Conservation (phyloP, 2,797 vertebrate species). For the Threskiornis aethiopicus region DNA sequence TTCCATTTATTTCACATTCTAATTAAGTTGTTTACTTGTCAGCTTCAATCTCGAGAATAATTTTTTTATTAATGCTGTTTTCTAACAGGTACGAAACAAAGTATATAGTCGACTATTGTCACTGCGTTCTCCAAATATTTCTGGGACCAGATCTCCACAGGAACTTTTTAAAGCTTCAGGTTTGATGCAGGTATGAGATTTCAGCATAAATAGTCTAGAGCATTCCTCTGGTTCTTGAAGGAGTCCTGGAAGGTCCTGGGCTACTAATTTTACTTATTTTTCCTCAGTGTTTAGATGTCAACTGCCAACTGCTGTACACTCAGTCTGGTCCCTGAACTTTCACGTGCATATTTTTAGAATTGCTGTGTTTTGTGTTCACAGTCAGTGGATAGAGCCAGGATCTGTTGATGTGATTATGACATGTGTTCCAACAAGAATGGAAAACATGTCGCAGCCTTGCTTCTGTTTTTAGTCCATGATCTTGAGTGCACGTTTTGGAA, state of each 20-base stretch:
- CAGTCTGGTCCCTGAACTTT: not conserved
- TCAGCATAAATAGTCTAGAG: not conserved
- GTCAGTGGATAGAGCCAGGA: not conserved
- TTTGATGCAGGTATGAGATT: slow-evolving; percentile 86
- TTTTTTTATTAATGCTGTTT: not conserved
- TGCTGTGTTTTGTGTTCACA: not conserved
- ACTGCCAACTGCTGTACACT: not conserved
- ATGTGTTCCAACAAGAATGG: not conserved
- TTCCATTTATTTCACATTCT: not conserved
- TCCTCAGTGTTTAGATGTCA: not conserved
- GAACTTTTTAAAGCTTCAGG: slow-evolving; percentile 94
- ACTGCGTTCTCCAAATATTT: slow-evolving; percentile 87
- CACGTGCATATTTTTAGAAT: not conserved
- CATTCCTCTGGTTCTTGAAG: not conserved
- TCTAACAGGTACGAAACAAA: slow-evolving; percentile 88
- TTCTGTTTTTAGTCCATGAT: not conserved
- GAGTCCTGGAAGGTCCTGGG: not conserved
- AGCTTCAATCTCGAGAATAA: not conserved
- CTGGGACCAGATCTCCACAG: slow-evolving; percentile 91
- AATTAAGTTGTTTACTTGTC: not conserved
- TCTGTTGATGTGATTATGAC: not conserved
- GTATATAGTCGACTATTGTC: slow-evolving; percentile 91
- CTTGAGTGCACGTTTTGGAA: not conserved
- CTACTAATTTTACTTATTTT: not conserved
- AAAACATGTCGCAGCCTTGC: not conserved